Evolutionary conservation across 1,140 invertebrate genomes (phyloP), one percentile per base, ranked within the genome.

Genomic region (Zaprionus taronus): DNA sequence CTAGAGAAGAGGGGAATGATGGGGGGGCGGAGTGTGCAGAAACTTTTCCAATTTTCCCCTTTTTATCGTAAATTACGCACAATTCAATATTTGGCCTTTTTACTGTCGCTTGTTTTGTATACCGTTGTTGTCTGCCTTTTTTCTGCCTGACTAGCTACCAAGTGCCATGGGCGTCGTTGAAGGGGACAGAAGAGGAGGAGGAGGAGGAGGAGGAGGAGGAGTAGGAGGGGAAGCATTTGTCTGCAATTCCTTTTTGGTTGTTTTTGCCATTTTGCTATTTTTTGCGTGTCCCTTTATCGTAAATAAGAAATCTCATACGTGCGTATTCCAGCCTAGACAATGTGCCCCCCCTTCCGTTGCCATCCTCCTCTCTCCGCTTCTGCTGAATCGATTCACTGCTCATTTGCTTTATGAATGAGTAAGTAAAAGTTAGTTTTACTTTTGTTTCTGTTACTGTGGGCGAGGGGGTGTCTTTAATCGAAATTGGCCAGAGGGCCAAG

Each of bases 21-120:
- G 20, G 44, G 1, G 20, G 20, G 24, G 7, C 12, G 64, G 20
- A 12, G 64, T 17, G 31, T 4, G 22, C 56, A 56, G 67, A 91
- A 91, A 91, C 90, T 91, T 91, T 91, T 91, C 90, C 90, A 91
- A 91, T 91, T 91, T 91, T 91, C 90, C 90, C 90, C 90, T 91
- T 91, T 91, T 91, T 91, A 91, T 90, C 89, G 84, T 90, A 91
- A 91, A 91, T 91, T 91, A 91, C 89, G 84, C 80, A 82, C 86
- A 90, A 91, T 90, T 90, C 85, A 90, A 90, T 90, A 90, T 90
- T 90, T 90, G 86, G 82, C 82, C 85, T 85, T 91, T 90, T 91
- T 85, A 90, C 86, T 90, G 85, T 76, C 62, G 56, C 71, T 67
- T 62, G 63, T 81, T 62, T 78, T 66, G 67, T 87, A 70, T 87